Evolutionary conservation across 2,888 invertebrate species (phyloP), one percentile per base, ranked within the genome.

Genomic region (Ctena decussata): DNA sequence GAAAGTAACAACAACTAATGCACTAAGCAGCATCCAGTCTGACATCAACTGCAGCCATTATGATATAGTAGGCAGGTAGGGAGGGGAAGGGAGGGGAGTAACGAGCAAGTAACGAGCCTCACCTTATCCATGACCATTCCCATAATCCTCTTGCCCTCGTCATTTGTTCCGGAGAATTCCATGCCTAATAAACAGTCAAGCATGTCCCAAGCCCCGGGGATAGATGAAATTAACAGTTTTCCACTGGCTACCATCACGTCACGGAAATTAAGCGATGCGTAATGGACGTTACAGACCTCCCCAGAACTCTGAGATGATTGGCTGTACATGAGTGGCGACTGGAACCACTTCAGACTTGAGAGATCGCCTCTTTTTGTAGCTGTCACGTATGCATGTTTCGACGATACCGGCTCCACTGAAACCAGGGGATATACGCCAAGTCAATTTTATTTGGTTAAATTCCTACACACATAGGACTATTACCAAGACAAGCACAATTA

Each of bases 191-290:
- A 98, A 96, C 99, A 99, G 92, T 99, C 99, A 96, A 98, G 97
- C 37, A 95, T 94, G 37, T 96, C 96, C 86, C 1, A 3, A 30
- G 95, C 92, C 0, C 95, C 94, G 15, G 99, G 99, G 82, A 99
- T 97, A 69, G 99, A 98, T 96, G 99, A 99, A 44, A 99, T 98
- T 76, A 99, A 98, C 87, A 99, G 97, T 96, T 99, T 99, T 93
- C 99, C 99, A 35, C 98, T 98, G 41, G 99, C 99, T 94, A 99
- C 96, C 99, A 99, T 99, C 21, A 15, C n/a, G n/a, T n/a, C n/a
- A n/a, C n/a, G n/a, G n/a, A n/a, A n/a, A n/a, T n/a, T n/a, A n/a
- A 60, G 96, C 99, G 60, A 60, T 5, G 60, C 60, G 18, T 60
- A 60, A 27, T 27, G 27, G 30, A 60, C 60, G 30, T 27, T 18